Base-by-base conservation (phyloP, 2,113 vertebrate species). In the Neogobius melanostomus region DNA sequence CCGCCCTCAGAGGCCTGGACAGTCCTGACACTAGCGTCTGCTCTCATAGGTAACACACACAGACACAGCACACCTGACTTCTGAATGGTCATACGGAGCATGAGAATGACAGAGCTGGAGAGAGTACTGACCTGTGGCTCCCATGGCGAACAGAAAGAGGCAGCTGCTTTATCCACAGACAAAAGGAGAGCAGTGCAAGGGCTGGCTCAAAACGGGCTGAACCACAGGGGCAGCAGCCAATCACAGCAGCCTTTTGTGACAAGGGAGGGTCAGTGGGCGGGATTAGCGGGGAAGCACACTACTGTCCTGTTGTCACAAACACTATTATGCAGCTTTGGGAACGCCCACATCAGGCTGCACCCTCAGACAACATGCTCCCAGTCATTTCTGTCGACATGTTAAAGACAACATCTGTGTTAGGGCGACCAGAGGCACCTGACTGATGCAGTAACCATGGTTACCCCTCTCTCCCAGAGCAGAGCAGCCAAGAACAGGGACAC, bases 371-470 rank as follows among this genome's bases (percentile, higher is more conserved):
- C 56, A 42, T 21, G 11, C 28, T 21, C 28, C 42, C 28, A 42
- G 28, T 10, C 56, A 10, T 42, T 6, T 14, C 6, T 6, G 54
- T 47, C 7, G 7, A n/a, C 0, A 8, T 17, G 45, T 10, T 56
- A 10, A 56, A 51, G n/a, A 11, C 0, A 0, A 11, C 21, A 60
- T 49, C 61, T 11, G 54, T 8, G 14, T 53, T 53, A 77, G 59
- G 46, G 44, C 70, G 66, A 56, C 54, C 42, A 48, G 68, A 79
- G 70, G 86, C 76, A 83, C 83, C 85, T 88, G 88, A 81, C 86
- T 86, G 88, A 93, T 93, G 90, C 91, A 91, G 93, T 93, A 93
- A 85, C 93, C 91, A 94, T 93, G 84, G 93, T 78, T 84, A 94
- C 92, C 60, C 88, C 84, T 89, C 76, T 15, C 75, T 80, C 67